Base-by-base conservation (phyloP, 2,113 vertebrate genomes). In the Accipiter virgatus region DNA sequence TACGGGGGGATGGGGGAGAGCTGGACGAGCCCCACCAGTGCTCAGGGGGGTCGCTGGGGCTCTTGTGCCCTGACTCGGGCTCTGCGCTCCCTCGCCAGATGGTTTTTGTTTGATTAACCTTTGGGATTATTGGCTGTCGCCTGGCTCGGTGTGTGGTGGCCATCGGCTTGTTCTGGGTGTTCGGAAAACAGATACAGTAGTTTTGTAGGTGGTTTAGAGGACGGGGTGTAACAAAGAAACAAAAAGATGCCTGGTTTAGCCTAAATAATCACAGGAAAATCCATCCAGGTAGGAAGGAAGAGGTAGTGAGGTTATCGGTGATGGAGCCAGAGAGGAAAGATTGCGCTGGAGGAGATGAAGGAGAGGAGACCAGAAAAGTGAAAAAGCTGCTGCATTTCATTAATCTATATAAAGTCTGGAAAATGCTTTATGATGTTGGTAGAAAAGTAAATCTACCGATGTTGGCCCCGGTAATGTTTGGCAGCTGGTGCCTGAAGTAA, bases 61-160 rank as follows among this genome's bases (percentile, higher is more conserved):
- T 38, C 21, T 11, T 9, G n/a, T 42, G 50, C 55, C 65, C 82
- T 34, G 38, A 1, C 16, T 4, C 2, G 4, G 22, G 61, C 7
- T 14, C 38, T 12, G 56, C 2, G 0, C 31, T 29, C 52, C 27
- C 38, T 65, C 0, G 0, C 43, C 79, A 58, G 31, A 45, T 9
- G 50, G 22, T 21, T 93, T 34, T 34, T 58, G 47, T 72, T 86
- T 90, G 58, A 32, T 36, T 14, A 7, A 62, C 55, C 23, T 67
- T 73, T 43, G 71, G 78, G 21, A n/a, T 7, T 47, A 13, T 1
- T 31, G 38, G 34, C 63, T 56, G 47, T 16, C 0, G 1, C 52
- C 61, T 58, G 50, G 45, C n/a, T 56, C 0, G 0, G 5, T 10
- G 50, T 0, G 2, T 62, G 65, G 31, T 4, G 2, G 29, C 10